These are phyloP conservation scores for Sarcophaga rosellei DNA, from an alignment of 2,888 invertebrate genomes.

Conservation along the genomic window DNA sequence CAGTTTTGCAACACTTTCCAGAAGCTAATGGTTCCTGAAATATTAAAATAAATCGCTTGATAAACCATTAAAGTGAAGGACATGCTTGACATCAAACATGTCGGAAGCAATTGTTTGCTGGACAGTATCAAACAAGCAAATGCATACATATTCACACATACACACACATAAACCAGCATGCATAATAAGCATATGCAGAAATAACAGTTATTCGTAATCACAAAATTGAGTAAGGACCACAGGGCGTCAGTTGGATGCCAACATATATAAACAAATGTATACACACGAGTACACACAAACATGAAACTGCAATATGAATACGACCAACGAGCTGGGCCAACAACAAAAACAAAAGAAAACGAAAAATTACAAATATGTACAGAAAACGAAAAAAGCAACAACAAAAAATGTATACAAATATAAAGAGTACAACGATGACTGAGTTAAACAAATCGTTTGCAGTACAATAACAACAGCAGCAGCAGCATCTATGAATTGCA, in stretches of 20 bases:
- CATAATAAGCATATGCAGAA: constrained; percentile 36
- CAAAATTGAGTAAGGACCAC: constrained; percentile 68
- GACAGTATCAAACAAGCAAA: constrained; percentile 11
- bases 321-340: constrained; percentile 35
- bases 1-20: no score
- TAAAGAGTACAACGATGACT: constrained; percentile 55
- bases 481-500: constrained; percentile 32
- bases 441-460: constrained; percentile 59
- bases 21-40: no score
- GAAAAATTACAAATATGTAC: constrained; percentile 18
- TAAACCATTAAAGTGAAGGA: no score
- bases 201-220: constrained; percentile 62
- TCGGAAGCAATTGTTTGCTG: no score
- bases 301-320: constrained; percentile 48
- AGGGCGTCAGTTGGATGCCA: constrained; percentile 66
- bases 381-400: constrained; percentile 10
- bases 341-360: constrained; percentile 16
- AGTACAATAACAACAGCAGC: constrained; percentile 51
- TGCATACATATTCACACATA: constrained; percentile 2
- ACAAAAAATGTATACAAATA: constrained; percentile 3
- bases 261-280: constrained; percentile 25
- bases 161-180: background rate
- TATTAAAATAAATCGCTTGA: no score
- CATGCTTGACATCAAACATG: no score
- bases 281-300: background rate